Conservation (phyloP, 2,888 invertebrate genomes). For the Spatulosminthurus flaviceps region DNA sequence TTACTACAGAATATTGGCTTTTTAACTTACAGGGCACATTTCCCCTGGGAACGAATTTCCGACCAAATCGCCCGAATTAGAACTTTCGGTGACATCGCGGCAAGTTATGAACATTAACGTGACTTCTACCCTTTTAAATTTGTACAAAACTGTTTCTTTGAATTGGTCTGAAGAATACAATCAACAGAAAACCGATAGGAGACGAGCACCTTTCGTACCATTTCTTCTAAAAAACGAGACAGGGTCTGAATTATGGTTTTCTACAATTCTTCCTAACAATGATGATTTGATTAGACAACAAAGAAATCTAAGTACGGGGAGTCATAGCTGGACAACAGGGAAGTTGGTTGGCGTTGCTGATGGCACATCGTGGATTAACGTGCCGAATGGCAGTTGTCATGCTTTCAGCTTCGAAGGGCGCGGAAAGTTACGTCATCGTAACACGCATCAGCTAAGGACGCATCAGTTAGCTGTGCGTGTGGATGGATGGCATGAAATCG, state of each 20-base stretch:
- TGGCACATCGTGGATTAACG: constrained; percentile 73
- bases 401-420: constrained; percentile 87
- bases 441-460: constrained; percentile 79
- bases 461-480: constrained; percentile 90
- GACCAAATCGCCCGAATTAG: constrained; percentile 59
- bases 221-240: constrained; percentile 93
- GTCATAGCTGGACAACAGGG: constrained; percentile 32
- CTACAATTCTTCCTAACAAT: constrained; percentile 75
- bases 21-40: constrained; percentile 40
- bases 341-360: constrained; percentile 38
- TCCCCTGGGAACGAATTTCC: constrained; percentile 62
- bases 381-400: constrained; percentile 78
- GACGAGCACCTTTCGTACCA: constrained; percentile 91
- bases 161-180: constrained; percentile 79
- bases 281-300: constrained; percentile 62
- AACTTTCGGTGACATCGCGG: constrained; percentile 56
- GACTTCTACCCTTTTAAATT: constrained; percentile 86
- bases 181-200: constrained; percentile 74
- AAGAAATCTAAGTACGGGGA: constrained; percentile 37
- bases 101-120: constrained; percentile 84
- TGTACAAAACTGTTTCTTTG: constrained; percentile 80
- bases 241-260: constrained; percentile 85
- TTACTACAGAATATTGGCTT: too few species aligned
- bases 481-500: constrained; percentile 86
- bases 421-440: constrained; percentile 76